A percentile compares a stretch with the other conserved stretches of the same genome.
Conservation (phyloP, 2,113 vertebrate genomes). For the Eulacestoma nigropectus region DNA sequence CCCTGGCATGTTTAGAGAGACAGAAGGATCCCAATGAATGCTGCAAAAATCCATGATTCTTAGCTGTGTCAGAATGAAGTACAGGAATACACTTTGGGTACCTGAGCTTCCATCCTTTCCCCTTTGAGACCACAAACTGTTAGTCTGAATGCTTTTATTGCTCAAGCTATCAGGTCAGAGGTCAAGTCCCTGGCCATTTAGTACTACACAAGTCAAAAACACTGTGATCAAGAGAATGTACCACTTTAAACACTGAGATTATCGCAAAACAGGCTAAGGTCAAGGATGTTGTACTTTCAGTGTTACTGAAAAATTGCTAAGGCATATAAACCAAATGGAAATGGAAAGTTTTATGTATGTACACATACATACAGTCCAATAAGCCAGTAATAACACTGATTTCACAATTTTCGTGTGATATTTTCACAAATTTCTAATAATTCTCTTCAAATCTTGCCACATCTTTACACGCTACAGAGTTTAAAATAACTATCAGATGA, state of each 20-base stretch:
- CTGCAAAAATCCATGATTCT: neutral
- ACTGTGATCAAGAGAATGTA: neutral
- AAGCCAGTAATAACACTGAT: neutral
- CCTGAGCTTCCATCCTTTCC: neutral
- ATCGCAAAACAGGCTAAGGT: neutral
- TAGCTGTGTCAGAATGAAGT: neutral
- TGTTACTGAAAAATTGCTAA: neutral
- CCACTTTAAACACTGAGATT: neutral
- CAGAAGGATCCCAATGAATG: rapidly evolving
- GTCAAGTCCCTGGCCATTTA: neutral
- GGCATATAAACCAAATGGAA: neutral
- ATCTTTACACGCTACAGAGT: neutral
- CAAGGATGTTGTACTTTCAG: neutral
- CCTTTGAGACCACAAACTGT: neutral
- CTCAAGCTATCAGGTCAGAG: neutral
- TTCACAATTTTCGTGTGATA: neutral
- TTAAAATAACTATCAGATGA: neutral
- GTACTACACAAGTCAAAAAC: neutral
- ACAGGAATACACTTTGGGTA: neutral
- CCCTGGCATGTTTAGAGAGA: neutral
- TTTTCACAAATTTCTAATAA: neutral
- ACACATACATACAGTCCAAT: neutral
- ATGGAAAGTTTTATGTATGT: neutral
- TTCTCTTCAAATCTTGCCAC: neutral
- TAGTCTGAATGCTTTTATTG: neutral